Base-by-base conservation (phyloP, 2,888 invertebrate species). In the Proisotoma minuta region DNA sequence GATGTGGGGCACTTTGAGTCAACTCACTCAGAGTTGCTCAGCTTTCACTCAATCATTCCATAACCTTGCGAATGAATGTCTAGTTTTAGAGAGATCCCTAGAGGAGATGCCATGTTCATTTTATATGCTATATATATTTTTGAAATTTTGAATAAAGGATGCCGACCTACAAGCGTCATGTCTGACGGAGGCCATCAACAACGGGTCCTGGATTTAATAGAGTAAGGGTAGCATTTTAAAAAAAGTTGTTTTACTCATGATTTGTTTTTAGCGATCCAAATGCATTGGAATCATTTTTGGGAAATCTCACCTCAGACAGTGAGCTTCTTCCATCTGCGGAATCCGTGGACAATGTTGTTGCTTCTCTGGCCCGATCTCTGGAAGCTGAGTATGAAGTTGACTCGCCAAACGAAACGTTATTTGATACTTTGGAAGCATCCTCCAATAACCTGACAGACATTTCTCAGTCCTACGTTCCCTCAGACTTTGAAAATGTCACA, bases 191-290 rank as follows among this genome's bases (percentile, higher is more conserved):
- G 69, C 70, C 73, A 73, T 62, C 43, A 43, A 43, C 43, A 43
- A 43, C 68, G 73, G 69, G 71, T 73, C 71, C 73, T 73, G 58
- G 73, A 73, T 69, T 72, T 73, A 63, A 73, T 73, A 57, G 73
- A 71, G 73, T 73, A 68, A 73, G 8, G 34, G 4, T 24, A 50
- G 26, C n/a, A 20, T n/a, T 23, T 27, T 53, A 10, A 29, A 10
- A 28, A 28, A 50, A 10, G 8, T 5, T 12, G 40, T 22, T 10
- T 40, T 5, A 28, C 24, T 22, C 5, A 23, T 26, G 23, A 51
- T 53, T 4, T 29, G 18, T 63, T 72, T 69, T 43, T 56, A 74
- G 73, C 65, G 73, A 74, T 63, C 71, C 73, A 59, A 74, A 71
- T 60, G 73, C 73, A 27, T 63, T 74, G 62, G 73, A 74, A 59